phyloP scores from a whole-genome alignment of 2,113 vertebrate genomes.

The Pica pica region DNA sequence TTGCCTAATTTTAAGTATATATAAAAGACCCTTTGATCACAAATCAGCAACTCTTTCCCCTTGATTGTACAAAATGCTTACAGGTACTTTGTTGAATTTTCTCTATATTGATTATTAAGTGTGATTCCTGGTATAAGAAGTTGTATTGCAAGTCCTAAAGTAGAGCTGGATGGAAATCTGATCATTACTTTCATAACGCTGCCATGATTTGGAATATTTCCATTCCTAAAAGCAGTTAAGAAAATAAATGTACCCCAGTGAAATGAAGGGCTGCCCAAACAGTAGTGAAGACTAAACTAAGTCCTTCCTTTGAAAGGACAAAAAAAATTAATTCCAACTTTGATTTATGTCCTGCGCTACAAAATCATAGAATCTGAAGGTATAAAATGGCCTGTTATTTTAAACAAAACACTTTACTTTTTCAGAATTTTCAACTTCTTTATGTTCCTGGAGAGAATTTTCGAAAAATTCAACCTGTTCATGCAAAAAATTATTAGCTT shows the following conservation, averaged over 20 bases:
- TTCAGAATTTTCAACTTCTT: neutral
- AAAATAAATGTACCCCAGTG: neutral
- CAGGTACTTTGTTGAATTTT: neutral
- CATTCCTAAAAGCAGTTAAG: neutral
- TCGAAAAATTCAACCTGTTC: neutral
- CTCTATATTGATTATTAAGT: neutral
- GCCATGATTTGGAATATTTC: neutral
- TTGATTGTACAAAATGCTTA: neutral
- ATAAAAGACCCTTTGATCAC: neutral
- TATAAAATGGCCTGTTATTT: neutral
- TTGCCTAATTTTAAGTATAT: neutral
- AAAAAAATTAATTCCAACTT: neutral
- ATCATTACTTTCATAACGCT: neutral
- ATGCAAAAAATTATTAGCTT: neutral
- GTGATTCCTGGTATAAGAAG: neutral
- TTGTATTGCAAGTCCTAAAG: neutral
- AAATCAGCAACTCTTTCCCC: neutral
- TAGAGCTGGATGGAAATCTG: neutral
- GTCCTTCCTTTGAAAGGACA: neutral
- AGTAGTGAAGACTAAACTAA: neutral
- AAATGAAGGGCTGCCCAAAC: neutral
- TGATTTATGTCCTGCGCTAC: neutral
- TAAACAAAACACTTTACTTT: neutral
- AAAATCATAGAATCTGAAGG: neutral
- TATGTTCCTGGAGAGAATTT: neutral